Base-by-base conservation (phyloP, 2,888 invertebrate genomes). In the Phymatocera aterrima region DNA sequence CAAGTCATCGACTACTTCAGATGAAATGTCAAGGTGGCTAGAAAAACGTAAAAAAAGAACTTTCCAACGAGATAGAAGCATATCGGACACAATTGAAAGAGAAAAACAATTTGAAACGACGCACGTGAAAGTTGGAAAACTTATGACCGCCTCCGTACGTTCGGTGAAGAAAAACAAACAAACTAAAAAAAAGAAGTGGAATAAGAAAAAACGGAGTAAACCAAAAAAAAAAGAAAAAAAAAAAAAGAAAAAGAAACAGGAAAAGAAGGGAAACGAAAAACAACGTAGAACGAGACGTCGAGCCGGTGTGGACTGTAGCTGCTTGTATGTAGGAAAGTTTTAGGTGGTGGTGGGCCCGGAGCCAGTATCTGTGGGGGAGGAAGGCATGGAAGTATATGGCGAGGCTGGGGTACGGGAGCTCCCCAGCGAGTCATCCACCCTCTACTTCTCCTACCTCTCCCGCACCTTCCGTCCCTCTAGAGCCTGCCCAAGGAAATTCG, bases 351-450 rank as follows among this genome's bases (percentile, higher is more conserved):
- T 48, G 48, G 12, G 51, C 48, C 51, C 24, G 46, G 72, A 72
- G 72, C 72, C 48, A 72, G 72, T 51, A 48, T 72, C 34, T 43
- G 51, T 43, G 34, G 24, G 75, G 40, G 75, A 82, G 65, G 61
- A 80, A 75, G 40, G 75, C 57, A 60, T 51, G 54, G 72, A 72
- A 60, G 75, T 75, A 75, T 75, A 54, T 40, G 74, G 37, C 24
- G 51, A 31, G 40, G 51, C 12, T 72, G 12, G 61, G 72, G 72
- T 51, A 34, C 72, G 48, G 72, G 72, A 75, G 75, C 84, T 88
- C 86, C 84, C 86, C 78, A 80, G 86, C 85, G 85, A 86, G 85
- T 83, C 83, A 84, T 86, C 84, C 82, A 80, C 78, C 79, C 81
- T 60, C 79, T 78, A 80, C 72, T 79, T 77, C 79, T 78, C 54